These are phyloP conservation scores for Heteractis magnifica DNA, from an alignment of 92 coral and sea anemone species.

Conservation along the genomic window DNA sequence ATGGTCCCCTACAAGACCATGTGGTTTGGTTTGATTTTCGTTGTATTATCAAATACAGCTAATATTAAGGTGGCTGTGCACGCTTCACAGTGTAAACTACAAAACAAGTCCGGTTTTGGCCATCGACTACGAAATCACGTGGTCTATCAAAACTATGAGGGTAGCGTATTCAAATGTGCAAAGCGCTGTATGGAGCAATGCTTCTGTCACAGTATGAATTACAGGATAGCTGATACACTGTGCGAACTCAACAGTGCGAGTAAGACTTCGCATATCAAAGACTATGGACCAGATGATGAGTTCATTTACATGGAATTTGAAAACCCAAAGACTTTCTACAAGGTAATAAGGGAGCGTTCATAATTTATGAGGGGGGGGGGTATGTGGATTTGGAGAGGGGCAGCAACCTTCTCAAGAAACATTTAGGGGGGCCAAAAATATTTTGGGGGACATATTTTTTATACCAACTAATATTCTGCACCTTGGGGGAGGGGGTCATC, in stretches of 20 bases:
- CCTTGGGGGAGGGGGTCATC: too few species aligned
- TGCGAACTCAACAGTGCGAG: conserved; percentile 8
- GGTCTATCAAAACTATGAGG: background rate
- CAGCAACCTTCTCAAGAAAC: too few species aligned
- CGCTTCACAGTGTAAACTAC: background rate
- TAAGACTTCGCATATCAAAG: background rate
- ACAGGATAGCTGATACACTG: background rate
- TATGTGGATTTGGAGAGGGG: too few species aligned
- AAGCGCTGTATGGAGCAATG: background rate
- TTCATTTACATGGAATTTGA: background rate
- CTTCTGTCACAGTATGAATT: conserved; percentile 6
- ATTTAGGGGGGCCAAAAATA: too few species aligned
- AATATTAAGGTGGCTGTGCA: too few species aligned
- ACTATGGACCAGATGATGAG: background rate
- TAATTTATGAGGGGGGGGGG: background rate
- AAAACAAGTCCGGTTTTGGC: background rate
- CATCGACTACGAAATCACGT: conserved; percentile 3
- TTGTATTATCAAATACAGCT: too few species aligned
- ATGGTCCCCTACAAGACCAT: too few species aligned
- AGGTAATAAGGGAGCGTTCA: background rate
- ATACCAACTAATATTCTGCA: too few species aligned
- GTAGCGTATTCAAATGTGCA: background rate
- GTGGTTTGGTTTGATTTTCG: too few species aligned
- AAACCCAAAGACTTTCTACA: background rate
- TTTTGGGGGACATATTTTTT: too few species aligned